These are phyloP conservation scores for Todiramphus saurophagus DNA, from an alignment of 2,113 vertebrate genomes.

Conservation along the genomic window DNA sequence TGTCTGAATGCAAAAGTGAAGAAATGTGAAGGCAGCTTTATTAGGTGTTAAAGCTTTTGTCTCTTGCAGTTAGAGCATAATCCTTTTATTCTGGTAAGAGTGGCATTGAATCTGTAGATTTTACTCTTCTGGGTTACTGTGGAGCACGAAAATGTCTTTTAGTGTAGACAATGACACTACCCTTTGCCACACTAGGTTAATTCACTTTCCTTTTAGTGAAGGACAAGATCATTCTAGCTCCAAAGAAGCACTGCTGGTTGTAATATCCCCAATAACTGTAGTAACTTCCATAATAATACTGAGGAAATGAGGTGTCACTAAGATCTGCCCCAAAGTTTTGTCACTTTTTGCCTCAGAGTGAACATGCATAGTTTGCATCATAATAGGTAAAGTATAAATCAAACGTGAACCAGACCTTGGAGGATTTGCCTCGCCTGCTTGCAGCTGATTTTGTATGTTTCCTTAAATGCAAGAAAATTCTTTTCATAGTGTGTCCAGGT, in stretches of 20 bases:
- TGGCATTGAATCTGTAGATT: neutral
- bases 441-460: neutral
- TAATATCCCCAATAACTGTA: neutral
- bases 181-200: neutral
- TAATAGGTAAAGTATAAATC: neutral
- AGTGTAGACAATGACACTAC: neutral
- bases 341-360: neutral
- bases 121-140: neutral
- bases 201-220: neutral
- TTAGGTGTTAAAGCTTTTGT: neutral
- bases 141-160: neutral
- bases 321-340: neutral
- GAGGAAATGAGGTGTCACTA: neutral
- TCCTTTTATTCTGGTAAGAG: neutral
- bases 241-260: neutral
- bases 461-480: neutral
- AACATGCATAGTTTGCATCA: neutral
- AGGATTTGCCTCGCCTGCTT: neutral
- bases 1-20: neutral
- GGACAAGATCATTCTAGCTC: slow-evolving; percentile 27
- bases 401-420: neutral
- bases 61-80: neutral
- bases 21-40: neutral
- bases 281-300: neutral
- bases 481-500: neutral